A percentile compares a stretch with the other conserved stretches of the same genome.
Evolutionary conservation across 2,888 invertebrate genomes (phyloP).

Genomic region (Luperina nickerlii): DNA sequence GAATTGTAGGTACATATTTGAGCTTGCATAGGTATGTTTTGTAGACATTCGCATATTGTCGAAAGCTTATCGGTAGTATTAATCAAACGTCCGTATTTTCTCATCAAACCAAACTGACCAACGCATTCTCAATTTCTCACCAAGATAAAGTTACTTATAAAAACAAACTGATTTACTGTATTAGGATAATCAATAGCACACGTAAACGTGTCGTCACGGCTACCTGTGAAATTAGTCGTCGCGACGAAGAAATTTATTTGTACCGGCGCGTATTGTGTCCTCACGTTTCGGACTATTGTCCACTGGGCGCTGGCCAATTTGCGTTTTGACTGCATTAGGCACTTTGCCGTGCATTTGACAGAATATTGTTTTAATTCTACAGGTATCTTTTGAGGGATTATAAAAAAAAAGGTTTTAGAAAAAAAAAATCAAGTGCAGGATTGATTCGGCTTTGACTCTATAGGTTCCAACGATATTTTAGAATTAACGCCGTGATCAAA

Average conservation of each 20-base stretch:
- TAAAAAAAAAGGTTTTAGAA: constrained; percentile 6
- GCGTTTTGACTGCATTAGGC: constrained; percentile 72
- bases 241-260: constrained; percentile 73
- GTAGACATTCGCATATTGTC: neutral
- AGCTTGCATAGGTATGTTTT: neutral
- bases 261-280: constrained; percentile 77
- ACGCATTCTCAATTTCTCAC: constrained; percentile 49
- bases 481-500: too few relatives aligned
- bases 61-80: neutral
- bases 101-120: constrained; percentile 9
- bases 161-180: constrained; percentile 42
- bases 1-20: too few relatives aligned
- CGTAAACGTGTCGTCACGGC: constrained; percentile 82
- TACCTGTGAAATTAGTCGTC: constrained; percentile 82
- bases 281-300: constrained; percentile 81
- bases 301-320: constrained; percentile 70
- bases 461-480: constrained; percentile 42
- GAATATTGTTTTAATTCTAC: constrained; percentile 85
- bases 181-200: constrained; percentile 65
- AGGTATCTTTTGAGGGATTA: constrained; percentile 78
- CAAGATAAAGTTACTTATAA: constrained; percentile 41
- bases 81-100: neutral
- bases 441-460: neutral
- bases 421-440: constrained; percentile 34
- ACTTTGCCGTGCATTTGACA: constrained; percentile 85